Percentiles rank a stretch among this genome's conserved stretches.
These are phyloP conservation scores for Cynaeus angustus DNA, from an alignment of 2,888 invertebrate species.

Conservation along the genomic window DNA sequence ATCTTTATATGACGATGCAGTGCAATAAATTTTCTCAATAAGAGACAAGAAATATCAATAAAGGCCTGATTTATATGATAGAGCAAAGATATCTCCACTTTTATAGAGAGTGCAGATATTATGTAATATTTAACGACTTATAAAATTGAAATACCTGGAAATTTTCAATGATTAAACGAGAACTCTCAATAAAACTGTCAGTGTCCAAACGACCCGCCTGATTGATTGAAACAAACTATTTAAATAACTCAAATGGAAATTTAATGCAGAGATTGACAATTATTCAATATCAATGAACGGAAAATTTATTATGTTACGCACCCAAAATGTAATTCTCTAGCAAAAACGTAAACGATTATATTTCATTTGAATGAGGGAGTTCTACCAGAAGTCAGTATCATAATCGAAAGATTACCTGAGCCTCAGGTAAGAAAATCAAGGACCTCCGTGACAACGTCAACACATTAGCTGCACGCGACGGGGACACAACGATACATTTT, in stretches of 20 bases:
- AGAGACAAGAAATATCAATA: conserved; percentile 8
- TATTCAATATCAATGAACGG: not conserved
- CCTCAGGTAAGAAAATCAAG: conserved; percentile 19
- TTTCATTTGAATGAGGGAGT: too few species aligned
- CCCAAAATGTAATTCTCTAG: too few species aligned
- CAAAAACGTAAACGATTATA: too few species aligned
- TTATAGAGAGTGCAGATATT: not conserved
- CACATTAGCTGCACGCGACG: conserved; percentile 27
- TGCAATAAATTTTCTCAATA: conserved; percentile 11
- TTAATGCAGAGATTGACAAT: not conserved
- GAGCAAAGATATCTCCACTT: not conserved
- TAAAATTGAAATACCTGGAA: not conserved
- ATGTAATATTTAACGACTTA: not conserved
- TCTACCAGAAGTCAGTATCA: too few species aligned
- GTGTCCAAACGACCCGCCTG: not conserved
- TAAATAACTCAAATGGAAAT: conserved; percentile 4
- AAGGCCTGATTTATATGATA: conserved; percentile 5
- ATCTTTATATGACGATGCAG: conserved; percentile 16
- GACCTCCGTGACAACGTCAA: conserved; percentile 37
- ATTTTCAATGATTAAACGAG: not conserved
- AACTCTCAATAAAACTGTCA: not conserved
- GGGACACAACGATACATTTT: conserved; percentile 24
- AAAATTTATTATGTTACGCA: not conserved
- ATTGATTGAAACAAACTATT: not conserved
- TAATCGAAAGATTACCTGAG: not conserved